These are phyloP conservation scores for Drosophila neotestacea DNA, from an alignment of 2,888 invertebrate species.

Conservation along the genomic window DNA sequence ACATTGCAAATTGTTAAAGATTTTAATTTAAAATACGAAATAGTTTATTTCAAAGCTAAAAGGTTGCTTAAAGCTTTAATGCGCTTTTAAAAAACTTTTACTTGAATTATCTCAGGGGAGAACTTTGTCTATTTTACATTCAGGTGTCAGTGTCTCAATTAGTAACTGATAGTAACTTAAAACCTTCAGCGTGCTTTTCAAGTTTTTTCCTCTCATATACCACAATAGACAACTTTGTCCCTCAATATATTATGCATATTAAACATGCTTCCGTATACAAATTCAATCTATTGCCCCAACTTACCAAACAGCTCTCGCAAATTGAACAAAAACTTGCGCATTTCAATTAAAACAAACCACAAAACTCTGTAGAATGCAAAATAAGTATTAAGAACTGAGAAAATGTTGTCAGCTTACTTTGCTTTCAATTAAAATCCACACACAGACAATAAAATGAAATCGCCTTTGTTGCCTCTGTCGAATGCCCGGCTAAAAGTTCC, in stretches of 20 bases:
- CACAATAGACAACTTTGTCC: constrained; percentile 2
- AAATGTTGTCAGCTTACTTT: constrained; percentile 50
- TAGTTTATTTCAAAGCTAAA: too few species aligned
- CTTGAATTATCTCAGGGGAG: neutral
- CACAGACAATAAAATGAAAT: constrained; percentile 34
- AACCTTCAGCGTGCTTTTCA: neutral
- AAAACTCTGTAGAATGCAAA: constrained; percentile 28
- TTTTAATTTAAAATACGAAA: too few species aligned
- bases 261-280: too few species aligned
- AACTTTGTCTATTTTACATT: constrained; percentile 5
- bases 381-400: constrained; percentile 6
- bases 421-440: constrained; percentile 52
- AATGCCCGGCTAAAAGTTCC: constrained; percentile 23
- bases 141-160: too few species aligned
- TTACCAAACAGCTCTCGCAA: constrained; percentile 6
- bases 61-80: too few species aligned
- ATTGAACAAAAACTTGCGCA: constrained; percentile 28
- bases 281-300: constrained; percentile 17
- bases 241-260: neutral
- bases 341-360: constrained; percentile 61
- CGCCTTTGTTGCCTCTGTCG: constrained; percentile 28
- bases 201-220: neutral
- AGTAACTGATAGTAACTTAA: neutral
- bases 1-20: neutral
- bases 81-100: neutral